A percentile compares a stretch with the other conserved stretches of the same genome.
Conservation (phyloP, 2,113 vertebrate genomes). For the Myotis lucifugus region DNA sequence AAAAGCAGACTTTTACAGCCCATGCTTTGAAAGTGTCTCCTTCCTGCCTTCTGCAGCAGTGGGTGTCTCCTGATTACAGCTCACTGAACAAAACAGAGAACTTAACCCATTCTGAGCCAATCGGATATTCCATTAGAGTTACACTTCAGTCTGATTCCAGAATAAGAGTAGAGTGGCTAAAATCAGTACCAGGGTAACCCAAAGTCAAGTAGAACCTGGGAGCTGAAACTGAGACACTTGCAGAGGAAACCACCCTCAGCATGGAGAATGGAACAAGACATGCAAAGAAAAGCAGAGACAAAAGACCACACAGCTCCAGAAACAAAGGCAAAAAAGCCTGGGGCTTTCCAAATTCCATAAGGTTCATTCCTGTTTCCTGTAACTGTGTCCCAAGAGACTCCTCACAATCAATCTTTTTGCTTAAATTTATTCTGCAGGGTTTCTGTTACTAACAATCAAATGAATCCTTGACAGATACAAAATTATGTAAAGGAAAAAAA, state of each 20-base stretch:
- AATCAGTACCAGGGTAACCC: not conserved
- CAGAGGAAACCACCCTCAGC: not conserved
- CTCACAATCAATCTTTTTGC: not conserved
- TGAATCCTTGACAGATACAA: not conserved
- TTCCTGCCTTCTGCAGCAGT: not conserved
- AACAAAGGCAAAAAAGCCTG: slow-evolving; percentile 37
- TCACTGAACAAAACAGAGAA: not conserved
- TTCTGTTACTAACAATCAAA: slow-evolving; percentile 44
- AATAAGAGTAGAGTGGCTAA: slow-evolving; percentile 33
- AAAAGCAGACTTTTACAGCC: not conserved
- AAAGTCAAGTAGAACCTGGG: not conserved
- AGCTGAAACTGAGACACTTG: not conserved
- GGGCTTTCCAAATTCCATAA: slow-evolving; percentile 22
- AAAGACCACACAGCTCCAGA: not conserved
- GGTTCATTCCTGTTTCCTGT: slow-evolving; percentile 9
- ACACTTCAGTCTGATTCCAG: not conserved
- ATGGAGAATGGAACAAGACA: not conserved
- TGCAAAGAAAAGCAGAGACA: not conserved
- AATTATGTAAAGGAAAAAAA: not conserved
- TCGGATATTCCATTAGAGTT: not conserved
- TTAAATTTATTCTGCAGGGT: slow-evolving; percentile 15
- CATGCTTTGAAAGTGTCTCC: not conserved
- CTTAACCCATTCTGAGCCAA: not conserved
- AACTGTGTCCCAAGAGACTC: not conserved
- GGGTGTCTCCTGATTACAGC: not conserved